These are phyloP conservation scores for Cryptus viduatorius DNA, from an alignment of 2,888 invertebrate genomes.

Conservation along the genomic window DNA sequence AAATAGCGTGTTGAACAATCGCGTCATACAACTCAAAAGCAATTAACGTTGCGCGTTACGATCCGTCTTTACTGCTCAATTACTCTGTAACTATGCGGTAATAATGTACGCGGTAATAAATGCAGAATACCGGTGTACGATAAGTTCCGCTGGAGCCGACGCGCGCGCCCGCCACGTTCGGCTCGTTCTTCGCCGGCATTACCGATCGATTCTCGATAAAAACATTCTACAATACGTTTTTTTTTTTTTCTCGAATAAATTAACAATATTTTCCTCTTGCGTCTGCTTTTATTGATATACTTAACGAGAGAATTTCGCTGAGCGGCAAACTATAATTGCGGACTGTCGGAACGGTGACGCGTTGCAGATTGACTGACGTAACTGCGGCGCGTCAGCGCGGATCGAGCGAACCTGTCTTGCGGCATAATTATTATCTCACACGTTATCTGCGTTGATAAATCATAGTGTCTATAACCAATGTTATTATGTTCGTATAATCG, in stretches of 20 bases:
- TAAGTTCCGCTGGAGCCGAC: background rate
- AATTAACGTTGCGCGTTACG: constrained; percentile 25
- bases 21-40: background rate
- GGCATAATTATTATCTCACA: constrained; percentile 11
- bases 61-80: constrained; percentile 20
- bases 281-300: constrained; percentile 6
- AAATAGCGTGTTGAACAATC: background rate
- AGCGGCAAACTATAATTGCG: background rate
- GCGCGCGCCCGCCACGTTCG: background rate
- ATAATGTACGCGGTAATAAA: constrained; percentile 29
- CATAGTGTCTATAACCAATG: background rate
- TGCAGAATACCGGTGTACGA: constrained; percentile 37
- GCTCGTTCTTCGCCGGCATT: background rate
- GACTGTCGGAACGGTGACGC: background rate
- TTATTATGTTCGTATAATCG: constrained; percentile 1
- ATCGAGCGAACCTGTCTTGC: background rate
- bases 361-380: background rate
- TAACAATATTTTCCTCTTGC: constrained; percentile 7
- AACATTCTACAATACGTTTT: background rate
- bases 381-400: background rate
- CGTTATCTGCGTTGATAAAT: constrained; percentile 9
- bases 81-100: background rate
- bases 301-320: constrained; percentile 8
- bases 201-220: background rate
- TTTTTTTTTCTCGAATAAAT: background rate